phyloP scores from a whole-genome alignment of 2,797 vertebrate species.

The Microctenopoma stevenorrisi region DNA sequence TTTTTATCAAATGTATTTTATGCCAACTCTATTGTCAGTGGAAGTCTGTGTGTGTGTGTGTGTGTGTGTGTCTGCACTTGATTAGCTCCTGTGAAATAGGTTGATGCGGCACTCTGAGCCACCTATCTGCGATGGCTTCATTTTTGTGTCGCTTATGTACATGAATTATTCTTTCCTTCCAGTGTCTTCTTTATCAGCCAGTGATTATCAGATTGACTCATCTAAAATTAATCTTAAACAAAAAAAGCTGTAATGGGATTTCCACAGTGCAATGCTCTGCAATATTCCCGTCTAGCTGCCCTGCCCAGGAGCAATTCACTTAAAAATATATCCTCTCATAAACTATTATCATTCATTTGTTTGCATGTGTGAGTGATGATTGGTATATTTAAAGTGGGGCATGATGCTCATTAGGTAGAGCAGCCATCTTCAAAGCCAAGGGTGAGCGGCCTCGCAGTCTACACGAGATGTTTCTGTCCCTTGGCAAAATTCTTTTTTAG shows the following conservation, averaged over 20 bases:
- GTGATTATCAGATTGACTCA: conserved; percentile 57
- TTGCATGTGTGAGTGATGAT: too few relatives aligned
- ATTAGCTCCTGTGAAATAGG: conserved; percentile 53
- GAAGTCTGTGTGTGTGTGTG: conserved; percentile 14
- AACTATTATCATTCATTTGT: too few relatives aligned
- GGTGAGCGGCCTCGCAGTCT: too few relatives aligned
- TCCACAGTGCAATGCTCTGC: conserved; percentile 43
- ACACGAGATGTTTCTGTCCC: too few relatives aligned
- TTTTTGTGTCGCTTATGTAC: conserved; percentile 54
- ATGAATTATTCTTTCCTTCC: conserved; percentile 50
- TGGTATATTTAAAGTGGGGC: too few relatives aligned
- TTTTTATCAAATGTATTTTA: conserved; percentile 37
- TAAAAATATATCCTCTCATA: too few relatives aligned
- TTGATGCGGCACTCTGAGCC: conserved; percentile 45
- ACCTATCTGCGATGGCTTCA: conserved; percentile 47
- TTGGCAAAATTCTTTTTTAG: too few relatives aligned
- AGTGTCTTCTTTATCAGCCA: conserved; percentile 56
- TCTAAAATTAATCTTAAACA: conserved; percentile 46
- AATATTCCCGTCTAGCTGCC: conserved; percentile 8
- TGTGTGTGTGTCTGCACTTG: conserved; percentile 20
- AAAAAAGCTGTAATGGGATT: conserved; percentile 56
- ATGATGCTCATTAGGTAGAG: too few relatives aligned
- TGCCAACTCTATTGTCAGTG: conserved; percentile 39
- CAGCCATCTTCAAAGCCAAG: too few relatives aligned
- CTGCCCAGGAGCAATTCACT: too few relatives aligned